These are phyloP conservation scores for Pollicipes pollicipes DNA, from an alignment of 1,140 invertebrate species.

Conservation along the genomic window DNA sequence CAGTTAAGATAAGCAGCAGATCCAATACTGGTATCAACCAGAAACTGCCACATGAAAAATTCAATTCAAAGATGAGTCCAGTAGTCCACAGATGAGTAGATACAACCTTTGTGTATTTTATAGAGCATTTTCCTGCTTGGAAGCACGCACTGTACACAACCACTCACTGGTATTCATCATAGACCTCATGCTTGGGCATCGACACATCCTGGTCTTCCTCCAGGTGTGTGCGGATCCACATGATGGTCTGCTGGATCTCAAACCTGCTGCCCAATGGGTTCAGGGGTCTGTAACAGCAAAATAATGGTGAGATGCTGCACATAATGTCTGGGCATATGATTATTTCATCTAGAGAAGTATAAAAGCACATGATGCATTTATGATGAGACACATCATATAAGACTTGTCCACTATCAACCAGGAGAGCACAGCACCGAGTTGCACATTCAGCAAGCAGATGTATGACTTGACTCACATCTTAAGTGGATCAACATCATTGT, in stretches of 20 bases:
- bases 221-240: conserved; percentile 85
- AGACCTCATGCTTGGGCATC: conserved; percentile 86
- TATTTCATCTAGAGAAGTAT: not conserved
- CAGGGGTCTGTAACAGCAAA: conserved; percentile 14
- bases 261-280: conserved; percentile 50
- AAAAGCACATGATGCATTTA: conserved; percentile 5
- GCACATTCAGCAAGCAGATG: too few relatives aligned
- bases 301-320: not conserved
- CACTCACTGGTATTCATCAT: conserved; percentile 80
- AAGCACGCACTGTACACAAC: too few relatives aligned
- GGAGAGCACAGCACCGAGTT: too few relatives aligned
- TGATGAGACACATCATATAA: too few relatives aligned
- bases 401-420: too few relatives aligned
- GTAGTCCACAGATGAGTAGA: too few relatives aligned
- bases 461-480: conserved; percentile 32
- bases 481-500: conserved; percentile 29
- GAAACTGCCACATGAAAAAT: too few relatives aligned
- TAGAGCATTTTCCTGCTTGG: too few relatives aligned
- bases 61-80: too few relatives aligned
- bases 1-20: too few relatives aligned
- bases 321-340: not conserved
- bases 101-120: too few relatives aligned
- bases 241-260: conserved; percentile 80
- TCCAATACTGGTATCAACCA: too few relatives aligned
- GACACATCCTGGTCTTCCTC: conserved; percentile 82